Base-by-base conservation (phyloP, 1,140 invertebrate genomes). In the Tyrophagus putrescentiae region DNA sequence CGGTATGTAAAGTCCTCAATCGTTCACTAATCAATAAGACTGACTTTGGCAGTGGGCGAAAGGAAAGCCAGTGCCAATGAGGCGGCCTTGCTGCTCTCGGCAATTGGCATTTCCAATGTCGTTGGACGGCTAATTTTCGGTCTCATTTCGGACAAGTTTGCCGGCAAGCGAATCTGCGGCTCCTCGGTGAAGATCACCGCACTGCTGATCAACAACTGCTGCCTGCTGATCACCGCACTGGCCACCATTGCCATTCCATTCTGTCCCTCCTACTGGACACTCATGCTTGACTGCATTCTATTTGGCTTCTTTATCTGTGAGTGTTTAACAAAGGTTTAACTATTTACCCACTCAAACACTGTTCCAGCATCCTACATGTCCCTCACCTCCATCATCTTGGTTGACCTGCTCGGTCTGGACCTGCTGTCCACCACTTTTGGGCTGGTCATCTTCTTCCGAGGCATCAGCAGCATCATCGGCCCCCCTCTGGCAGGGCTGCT, bases 381-480 rank as follows among this genome's bases (percentile, higher is more conserved):
- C 0, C 75, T 98, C 39, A 97, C 93, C 32, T 98, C 94, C 21
- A 97, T 98, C 69, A 94, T 98, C 67, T 76, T 98, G 48, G 92
- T 95, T 64, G 93, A 98, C 69, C 75, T 97, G n/a, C 76, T 98
- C 31, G 93, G 93, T 16, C 75, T 98, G 67, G 90, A 96, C 66
- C 90, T 89, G 72, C 74, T 98, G 62, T 96, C 93, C 33, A 97
- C 93, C 70, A 91, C 92, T 21, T 98, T 97, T 72, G 94, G 94
- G 31, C 76, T 98, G 56, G 76, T 98, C 45, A 91, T 95, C 65
- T 75, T 97, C 63, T 94, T 95, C 75, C 81, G 93, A 72, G 94
- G 94, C 21, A 82, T 85, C 29, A 87, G 92, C 0, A 84, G 88
- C 3, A 85, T 96, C 34, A 74, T 94, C 34, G 80, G 80, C 9